A percentile compares a stretch with the other conserved stretches of the same genome.
phyloP scores from a whole-genome alignment of 1,140 invertebrate genomes.

The Diachasma alloeum region DNA sequence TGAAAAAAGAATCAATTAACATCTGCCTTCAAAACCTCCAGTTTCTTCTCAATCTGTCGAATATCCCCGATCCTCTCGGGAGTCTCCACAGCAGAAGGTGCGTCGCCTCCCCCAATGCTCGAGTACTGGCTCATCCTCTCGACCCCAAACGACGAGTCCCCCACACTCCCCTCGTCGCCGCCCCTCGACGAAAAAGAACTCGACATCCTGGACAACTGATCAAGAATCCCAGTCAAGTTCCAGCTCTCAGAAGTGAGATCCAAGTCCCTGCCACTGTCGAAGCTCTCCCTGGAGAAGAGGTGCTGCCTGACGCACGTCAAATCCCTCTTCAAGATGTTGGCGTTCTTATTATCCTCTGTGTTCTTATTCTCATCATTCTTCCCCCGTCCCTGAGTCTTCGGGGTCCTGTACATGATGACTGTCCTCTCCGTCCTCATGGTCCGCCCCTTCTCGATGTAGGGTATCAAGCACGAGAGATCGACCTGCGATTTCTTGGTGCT shows the following conservation, averaged over 20 bases:
- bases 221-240: conserved; percentile 51
- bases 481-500: conserved; percentile 41
- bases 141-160: background rate
- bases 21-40: conserved; percentile 29
- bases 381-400: conserved; percentile 19
- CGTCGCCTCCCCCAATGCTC: conserved; percentile 44
- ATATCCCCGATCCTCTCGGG: conserved; percentile 37
- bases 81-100: conserved; percentile 36
- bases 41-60: conserved; percentile 39
- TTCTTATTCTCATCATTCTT: conserved; percentile 23
- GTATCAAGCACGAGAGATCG: conserved; percentile 54
- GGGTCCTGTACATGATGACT: conserved; percentile 59
- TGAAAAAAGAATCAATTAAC: background rate
- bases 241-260: conserved; percentile 48
- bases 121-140: conserved; percentile 21
- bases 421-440: conserved; percentile 56
- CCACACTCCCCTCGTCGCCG: background rate
- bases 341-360: conserved; percentile 2
- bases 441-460: conserved; percentile 58
- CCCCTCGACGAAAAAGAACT: background rate
- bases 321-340: conserved; percentile 39
- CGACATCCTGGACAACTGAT: conserved; percentile 25
- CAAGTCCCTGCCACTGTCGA: conserved; percentile 41
- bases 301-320: conserved; percentile 57
- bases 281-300: conserved; percentile 59